Base-by-base conservation (phyloP, 2,797 vertebrate genomes). In the Leuciscus waleckii region DNA sequence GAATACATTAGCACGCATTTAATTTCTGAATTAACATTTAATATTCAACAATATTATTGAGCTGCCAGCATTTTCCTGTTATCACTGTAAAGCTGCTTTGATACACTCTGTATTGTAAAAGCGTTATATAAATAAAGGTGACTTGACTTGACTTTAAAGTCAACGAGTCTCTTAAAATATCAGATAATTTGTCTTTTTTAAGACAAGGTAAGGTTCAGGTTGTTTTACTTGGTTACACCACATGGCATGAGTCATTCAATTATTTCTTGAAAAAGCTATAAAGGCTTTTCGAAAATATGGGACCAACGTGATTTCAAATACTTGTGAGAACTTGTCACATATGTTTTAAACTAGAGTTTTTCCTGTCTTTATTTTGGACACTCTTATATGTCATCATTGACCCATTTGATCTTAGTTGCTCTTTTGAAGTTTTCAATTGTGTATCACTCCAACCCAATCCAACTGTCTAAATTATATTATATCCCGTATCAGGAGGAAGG, bases 401-500 rank as follows among this genome's bases (percentile, higher is more conserved):
- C 74, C 16, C 7, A 58, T 17, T 46, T 43, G 43, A 43, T 78
- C 54, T 41, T 35, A 58, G 56, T 29, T 63, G 43, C 26, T 73
- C 43, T 65, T 29, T 65, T 65, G 4, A 29, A 32, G 61, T 32
- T 32, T 75, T 84, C 29, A 32, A 56, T 51, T 35, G 6, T 80
- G 56, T 16, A 35, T 61, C 23, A 37, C 56, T 65, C 76, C 39
- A 32, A 54, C 17, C 49, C 39, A 51, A 29, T 21, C n/a, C 35
- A 77, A 58, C 39, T 67, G 21, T 68, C 14, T n/a, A 74, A 70
- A 70, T 3, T 13, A 26, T 68, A 26, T 68, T 69, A 65, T 49
- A 56, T 61, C 56, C 43, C 7, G 16, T 46, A 83, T 81, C 77
- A 78, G 61, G 79, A 65, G 68, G 51, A 71, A 85, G 63, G 81